Conservation (phyloP, 2,113 vertebrate species). For the Amphiprion ocellaris region DNA sequence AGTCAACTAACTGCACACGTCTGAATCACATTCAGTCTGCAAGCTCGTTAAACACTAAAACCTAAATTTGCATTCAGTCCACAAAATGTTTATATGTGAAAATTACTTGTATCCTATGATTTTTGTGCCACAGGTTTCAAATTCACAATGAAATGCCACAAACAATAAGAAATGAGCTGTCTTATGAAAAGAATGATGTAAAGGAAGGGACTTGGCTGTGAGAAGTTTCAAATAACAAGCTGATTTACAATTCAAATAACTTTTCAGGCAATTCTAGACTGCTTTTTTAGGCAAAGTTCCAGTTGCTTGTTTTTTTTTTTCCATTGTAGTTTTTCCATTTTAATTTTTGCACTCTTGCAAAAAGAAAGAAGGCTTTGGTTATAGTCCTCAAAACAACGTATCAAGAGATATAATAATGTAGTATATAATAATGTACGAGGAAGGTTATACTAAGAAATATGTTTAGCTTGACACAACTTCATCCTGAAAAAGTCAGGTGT, state of each 20-base stretch:
- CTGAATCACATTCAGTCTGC: neutral
- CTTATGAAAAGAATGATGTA: neutral
- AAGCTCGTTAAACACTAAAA: neutral
- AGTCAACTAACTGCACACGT: too few species aligned
- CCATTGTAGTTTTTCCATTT: neutral
- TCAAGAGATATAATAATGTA: too few species aligned
- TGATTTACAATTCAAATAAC: conserved; percentile 25
- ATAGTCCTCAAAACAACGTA: neutral
- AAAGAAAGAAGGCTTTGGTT: neutral
- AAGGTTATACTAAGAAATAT: too few species aligned
- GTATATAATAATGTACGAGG: too few species aligned
- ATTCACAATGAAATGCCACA: too few species aligned
- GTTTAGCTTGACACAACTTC: too few species aligned
- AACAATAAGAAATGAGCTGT: neutral
- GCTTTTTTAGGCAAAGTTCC: too few species aligned
- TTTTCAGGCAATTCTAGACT: neutral
- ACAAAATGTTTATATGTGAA: neutral
- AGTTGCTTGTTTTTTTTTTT: too few species aligned
- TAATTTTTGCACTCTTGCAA: conserved; percentile 1
- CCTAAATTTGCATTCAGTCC: neutral
- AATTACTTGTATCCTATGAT: too few species aligned
- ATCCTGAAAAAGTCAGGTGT: too few species aligned
- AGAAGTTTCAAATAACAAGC: neutral
- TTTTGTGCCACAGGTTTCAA: too few species aligned
- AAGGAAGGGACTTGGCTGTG: neutral